phyloP scores from a whole-genome alignment of 2,113 vertebrate species.

The Siphamia tubifer region DNA sequence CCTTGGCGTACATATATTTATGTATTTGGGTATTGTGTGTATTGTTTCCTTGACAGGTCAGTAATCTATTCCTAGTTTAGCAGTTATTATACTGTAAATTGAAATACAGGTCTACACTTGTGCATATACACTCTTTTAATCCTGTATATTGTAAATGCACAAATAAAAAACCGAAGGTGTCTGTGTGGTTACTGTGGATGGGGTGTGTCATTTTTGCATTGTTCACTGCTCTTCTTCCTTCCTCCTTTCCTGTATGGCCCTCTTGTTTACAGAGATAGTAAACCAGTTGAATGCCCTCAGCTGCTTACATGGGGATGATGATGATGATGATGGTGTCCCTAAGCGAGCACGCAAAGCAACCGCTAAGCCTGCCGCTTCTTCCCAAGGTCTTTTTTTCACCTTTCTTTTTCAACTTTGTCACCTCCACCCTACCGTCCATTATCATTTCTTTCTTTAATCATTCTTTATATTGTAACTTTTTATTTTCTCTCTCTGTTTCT shows the following conservation, averaged over 20 bases:
- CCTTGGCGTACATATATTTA: neutral
- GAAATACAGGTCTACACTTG: no score
- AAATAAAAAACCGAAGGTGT: no score
- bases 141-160: neutral
- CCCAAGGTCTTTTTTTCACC: slow-evolving; percentile 94
- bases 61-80: neutral
- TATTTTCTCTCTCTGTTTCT: neutral
- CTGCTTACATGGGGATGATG: slow-evolving; percentile 98
- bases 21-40: neutral
- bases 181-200: slow-evolving; percentile 27
- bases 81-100: neutral
- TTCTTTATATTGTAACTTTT: neutral
- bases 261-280: slow-evolving; percentile 99
- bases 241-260: slow-evolving; percentile 86
- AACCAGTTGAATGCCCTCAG: slow-evolving; percentile 99
- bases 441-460: neutral
- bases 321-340: slow-evolving; percentile 93
- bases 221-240: slow-evolving; percentile 83
- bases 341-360: slow-evolving; percentile 94
- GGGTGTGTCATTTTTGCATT: slow-evolving; percentile 73
- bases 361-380: slow-evolving; percentile 97
- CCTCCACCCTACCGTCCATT: neutral
- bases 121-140: neutral
- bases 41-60: no score
- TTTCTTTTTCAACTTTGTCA: slow-evolving; percentile 82